These are phyloP conservation scores for Halisarca cf. caerulea DNA, from an alignment of 37 sponge, comb jelly and placozoan genomes.

Conservation along the genomic window DNA sequence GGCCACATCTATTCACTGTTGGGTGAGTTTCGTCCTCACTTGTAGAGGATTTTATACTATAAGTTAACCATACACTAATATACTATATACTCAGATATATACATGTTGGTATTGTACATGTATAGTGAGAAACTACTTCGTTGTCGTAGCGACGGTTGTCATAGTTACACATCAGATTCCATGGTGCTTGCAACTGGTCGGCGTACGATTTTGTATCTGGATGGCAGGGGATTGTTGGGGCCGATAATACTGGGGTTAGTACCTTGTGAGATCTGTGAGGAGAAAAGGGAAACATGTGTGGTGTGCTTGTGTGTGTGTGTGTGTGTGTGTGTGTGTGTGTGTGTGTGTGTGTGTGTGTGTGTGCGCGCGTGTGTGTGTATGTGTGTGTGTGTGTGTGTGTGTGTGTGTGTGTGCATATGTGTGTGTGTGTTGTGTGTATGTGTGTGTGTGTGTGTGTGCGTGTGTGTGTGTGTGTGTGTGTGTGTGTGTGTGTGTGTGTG, in stretches of 20 bases:
- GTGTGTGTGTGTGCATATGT: constrained; percentile 28
- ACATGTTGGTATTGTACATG: no score
- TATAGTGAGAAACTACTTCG: no score
- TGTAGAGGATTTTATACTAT: no score
- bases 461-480: constrained; percentile 36
- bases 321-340: constrained; percentile 3
- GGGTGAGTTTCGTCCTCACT: no score
- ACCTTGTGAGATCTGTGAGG: neutral
- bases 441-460: constrained; percentile 42
- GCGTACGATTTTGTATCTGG: constrained; percentile 5
- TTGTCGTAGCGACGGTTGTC: no score
- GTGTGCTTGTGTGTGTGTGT: constrained; percentile 11
- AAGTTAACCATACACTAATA: no score
- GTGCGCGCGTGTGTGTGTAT: no score
- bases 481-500: constrained; percentile 33
- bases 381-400: constrained; percentile 10
- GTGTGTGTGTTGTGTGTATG: constrained; percentile 42
- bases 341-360: neutral
- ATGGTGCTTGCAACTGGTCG: neutral
- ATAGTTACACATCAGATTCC: constrained; percentile 19
- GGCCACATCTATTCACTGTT: constrained; percentile 5
- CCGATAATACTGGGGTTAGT: neutral
- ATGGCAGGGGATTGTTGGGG: neutral
- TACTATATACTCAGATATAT: no score
- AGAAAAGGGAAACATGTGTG: neutral